Conservation (phyloP, 2,888 invertebrate species). For the Drosophila setosimentum region DNA sequence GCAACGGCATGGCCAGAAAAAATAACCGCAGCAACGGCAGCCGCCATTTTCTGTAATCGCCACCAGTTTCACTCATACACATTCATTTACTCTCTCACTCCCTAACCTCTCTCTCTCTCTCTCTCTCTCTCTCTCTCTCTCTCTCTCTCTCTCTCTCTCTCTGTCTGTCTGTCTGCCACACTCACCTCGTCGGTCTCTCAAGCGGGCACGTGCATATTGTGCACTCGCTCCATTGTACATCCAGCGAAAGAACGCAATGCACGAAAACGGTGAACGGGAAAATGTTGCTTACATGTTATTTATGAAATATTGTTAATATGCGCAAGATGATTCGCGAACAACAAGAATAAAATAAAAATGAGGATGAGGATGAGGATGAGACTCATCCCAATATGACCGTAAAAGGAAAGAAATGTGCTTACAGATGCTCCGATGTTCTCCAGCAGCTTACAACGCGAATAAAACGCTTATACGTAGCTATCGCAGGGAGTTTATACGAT, state of each 20-base stretch:
- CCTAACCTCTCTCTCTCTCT: not conserved
- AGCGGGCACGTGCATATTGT: constrained; percentile 7
- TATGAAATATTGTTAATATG: constrained; percentile 20
- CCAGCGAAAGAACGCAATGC: constrained; percentile 3
- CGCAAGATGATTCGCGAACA: constrained; percentile 1
- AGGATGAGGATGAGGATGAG: not conserved
- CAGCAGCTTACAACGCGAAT: not conserved
- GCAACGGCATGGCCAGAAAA: not conserved
- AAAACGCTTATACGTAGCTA: not conserved
- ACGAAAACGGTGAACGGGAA: constrained; percentile 3
- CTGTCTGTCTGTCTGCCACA: no score
- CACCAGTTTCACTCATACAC: not conserved
- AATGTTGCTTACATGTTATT: constrained; percentile 6
- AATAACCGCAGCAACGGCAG: not conserved
- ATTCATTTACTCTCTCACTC: no score
- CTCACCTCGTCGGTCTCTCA: not conserved
- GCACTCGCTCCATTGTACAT: constrained; percentile 7
- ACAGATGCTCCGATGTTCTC: constrained; percentile 6
- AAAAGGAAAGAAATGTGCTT: not conserved
- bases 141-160: not conserved
- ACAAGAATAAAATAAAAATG: not conserved
- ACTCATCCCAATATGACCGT: not conserved
- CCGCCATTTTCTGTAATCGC: constrained; percentile 6
- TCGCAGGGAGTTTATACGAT: not conserved
- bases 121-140: not conserved